Percentiles rank a stretch among this genome's conserved stretches.
Evolutionary conservation across 2,888 invertebrate species (phyloP).

Genomic region (Beris chalybata): DNA sequence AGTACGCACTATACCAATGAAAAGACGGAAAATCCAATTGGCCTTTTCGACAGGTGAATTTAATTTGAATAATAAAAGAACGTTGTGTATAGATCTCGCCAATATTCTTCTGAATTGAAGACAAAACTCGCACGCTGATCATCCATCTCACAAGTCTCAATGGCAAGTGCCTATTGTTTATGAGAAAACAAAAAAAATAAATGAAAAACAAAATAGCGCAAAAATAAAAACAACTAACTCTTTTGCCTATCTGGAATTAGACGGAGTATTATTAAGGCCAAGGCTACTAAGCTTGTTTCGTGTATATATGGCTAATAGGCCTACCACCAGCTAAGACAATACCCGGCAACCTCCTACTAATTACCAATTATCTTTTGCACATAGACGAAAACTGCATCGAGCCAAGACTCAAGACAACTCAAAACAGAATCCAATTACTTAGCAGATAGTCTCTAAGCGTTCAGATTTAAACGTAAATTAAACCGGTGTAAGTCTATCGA

Average conservation of each 20-base stretch:
- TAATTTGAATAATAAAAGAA: too few relatives aligned
- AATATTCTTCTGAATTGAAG: neutral
- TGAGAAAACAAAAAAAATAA: neutral
- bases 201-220: too few relatives aligned
- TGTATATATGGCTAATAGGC: neutral
- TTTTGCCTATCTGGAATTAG: constrained; percentile 22
- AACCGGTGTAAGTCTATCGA: too few relatives aligned
- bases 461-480: too few relatives aligned
- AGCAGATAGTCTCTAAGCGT: too few relatives aligned
- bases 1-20: too few relatives aligned
- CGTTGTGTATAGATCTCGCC: too few relatives aligned
- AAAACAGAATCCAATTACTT: constrained; percentile 5
- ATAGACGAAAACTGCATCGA: neutral
- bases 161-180: constrained; percentile 27
- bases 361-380: constrained; percentile 10
- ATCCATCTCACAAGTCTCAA: constrained; percentile 8
- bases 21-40: too few relatives aligned
- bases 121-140: constrained; percentile 11
- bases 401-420: neutral
- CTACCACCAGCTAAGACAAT: neutral
- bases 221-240: too few relatives aligned
- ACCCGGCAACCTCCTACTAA: constrained; percentile 8
- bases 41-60: too few relatives aligned
- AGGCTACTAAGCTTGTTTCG: constrained; percentile 1
- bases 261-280: constrained; percentile 32